Percentiles rank a stretch among this genome's conserved stretches.
These are phyloP conservation scores for Dermatophagoides farinae DNA, from an alignment of 1,140 invertebrate genomes.

Conservation along the genomic window DNA sequence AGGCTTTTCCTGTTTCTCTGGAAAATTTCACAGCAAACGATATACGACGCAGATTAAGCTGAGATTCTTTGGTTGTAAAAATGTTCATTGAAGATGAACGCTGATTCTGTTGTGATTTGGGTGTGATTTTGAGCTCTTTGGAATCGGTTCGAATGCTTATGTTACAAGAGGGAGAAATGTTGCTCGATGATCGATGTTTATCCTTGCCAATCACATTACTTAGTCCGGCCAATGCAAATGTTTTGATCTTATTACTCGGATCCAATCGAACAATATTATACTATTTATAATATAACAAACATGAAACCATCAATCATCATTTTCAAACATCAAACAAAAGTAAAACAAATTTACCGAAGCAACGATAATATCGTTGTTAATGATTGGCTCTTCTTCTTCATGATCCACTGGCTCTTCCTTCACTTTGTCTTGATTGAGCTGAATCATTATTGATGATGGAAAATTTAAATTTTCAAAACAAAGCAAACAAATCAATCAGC, in stretches of 20 bases:
- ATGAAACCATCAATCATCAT: neutral
- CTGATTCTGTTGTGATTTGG: neutral
- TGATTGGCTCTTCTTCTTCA: neutral
- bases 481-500: neutral
- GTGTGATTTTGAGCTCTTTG: neutral
- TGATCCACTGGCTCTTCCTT: neutral
- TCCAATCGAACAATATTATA: neutral
- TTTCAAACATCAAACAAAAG: neutral
- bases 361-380: neutral
- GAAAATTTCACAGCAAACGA: neutral
- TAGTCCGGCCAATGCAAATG: neutral
- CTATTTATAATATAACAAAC: neutral
- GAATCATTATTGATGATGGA: neutral
- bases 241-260: neutral
- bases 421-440: neutral
- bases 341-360: neutral
- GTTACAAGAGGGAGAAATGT: neutral
- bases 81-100: neutral
- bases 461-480: neutral
- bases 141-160: neutral
- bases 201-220: neutral
- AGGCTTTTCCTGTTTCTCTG: neutral
- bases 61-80: neutral
- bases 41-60: neutral
- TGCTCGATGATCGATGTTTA: neutral